Percentiles rank a stretch among this genome's conserved stretches.
Conservation (phyloP, 2,888 invertebrate species). For the Drosophila nr. perissopoda region DNA sequence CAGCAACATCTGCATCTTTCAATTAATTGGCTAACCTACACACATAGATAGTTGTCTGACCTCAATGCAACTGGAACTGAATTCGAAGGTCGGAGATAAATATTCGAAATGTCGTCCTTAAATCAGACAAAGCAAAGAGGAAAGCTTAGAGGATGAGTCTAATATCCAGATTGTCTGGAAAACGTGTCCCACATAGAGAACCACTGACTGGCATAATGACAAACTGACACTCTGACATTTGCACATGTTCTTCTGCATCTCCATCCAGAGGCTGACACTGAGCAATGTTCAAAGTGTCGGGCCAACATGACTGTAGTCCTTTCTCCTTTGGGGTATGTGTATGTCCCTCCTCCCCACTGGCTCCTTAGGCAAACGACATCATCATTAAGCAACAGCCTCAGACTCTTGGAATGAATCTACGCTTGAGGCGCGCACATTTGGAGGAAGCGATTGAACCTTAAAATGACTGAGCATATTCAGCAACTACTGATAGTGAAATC, state of each 20-base stretch:
- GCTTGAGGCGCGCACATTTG: slow-evolving; percentile 17
- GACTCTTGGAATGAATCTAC: slow-evolving; percentile 24
- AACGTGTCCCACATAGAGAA: slow-evolving; percentile 27
- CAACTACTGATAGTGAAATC: slow-evolving; percentile 39
- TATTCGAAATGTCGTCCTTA: slow-evolving; percentile 7
- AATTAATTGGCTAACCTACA: slow-evolving; percentile 31
- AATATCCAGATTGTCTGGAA: background rate
- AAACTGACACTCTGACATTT: slow-evolving; percentile 25
- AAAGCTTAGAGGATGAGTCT: background rate
- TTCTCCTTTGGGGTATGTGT: slow-evolving; percentile 8
- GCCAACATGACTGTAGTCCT: slow-evolving; percentile 18
- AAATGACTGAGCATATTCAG: slow-evolving; percentile 21
- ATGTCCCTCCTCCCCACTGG: background rate
- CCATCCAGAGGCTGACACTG: slow-evolving; percentile 34
- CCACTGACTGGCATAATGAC: slow-evolving; percentile 19
- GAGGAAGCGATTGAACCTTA: slow-evolving; percentile 47
- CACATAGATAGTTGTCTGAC: slow-evolving; percentile 4
- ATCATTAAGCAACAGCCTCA: slow-evolving; percentile 25
- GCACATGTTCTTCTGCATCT: slow-evolving; percentile 23
- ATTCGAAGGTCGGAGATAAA: background rate
- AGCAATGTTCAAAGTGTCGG: slow-evolving; percentile 46
- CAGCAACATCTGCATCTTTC: slow-evolving; percentile 4
- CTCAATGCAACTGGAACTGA: slow-evolving; percentile 1
- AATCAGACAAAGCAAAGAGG: slow-evolving; percentile 11
- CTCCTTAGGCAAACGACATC: slow-evolving; percentile 15